These are phyloP conservation scores for Chitala chitala DNA, from an alignment of 2,113 vertebrate species.

Conservation along the genomic window DNA sequence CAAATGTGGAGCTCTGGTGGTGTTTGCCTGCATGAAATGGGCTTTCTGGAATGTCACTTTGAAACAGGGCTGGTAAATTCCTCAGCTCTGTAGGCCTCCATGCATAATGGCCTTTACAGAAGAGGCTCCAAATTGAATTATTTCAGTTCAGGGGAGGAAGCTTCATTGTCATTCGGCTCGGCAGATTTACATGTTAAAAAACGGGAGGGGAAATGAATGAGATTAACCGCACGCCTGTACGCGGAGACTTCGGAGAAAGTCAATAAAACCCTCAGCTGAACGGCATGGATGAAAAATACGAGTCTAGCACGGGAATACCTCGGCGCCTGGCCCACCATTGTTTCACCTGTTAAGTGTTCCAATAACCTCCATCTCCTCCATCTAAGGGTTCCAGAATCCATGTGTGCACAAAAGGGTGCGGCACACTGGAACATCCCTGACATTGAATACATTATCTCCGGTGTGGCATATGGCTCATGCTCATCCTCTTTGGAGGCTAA, in stretches of 20 bases:
- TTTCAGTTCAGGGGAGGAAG: constrained; percentile 62
- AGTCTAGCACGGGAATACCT: too few species aligned
- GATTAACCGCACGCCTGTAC: constrained; percentile 72
- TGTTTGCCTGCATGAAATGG: constrained; percentile 67
- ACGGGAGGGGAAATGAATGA: constrained; percentile 64
- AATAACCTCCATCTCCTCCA: too few species aligned
- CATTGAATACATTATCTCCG: too few species aligned
- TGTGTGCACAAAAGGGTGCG: too few species aligned
- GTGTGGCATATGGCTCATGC: too few species aligned
- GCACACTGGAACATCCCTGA: too few species aligned
- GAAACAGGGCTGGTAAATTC: constrained; percentile 64
- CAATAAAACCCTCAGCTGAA: too few species aligned
- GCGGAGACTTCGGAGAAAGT: constrained; percentile 42
- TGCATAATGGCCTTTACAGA: constrained; percentile 62
- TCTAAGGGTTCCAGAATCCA: too few species aligned
- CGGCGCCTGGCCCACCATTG: too few species aligned
- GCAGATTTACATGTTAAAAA: constrained; percentile 77
- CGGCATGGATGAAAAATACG: too few species aligned
- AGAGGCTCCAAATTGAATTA: constrained; percentile 64
- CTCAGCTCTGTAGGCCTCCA: constrained; percentile 56
- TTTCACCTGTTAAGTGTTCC: too few species aligned
- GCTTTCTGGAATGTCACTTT: constrained; percentile 70
- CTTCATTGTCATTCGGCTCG: constrained; percentile 76
- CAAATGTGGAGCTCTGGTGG: constrained; percentile 55
- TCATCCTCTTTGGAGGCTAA: background rate